Evolutionary conservation across 2,888 invertebrate species (phyloP), one percentile per base, ranked within the genome.

Genomic region (Apotomis turbidana): DNA sequence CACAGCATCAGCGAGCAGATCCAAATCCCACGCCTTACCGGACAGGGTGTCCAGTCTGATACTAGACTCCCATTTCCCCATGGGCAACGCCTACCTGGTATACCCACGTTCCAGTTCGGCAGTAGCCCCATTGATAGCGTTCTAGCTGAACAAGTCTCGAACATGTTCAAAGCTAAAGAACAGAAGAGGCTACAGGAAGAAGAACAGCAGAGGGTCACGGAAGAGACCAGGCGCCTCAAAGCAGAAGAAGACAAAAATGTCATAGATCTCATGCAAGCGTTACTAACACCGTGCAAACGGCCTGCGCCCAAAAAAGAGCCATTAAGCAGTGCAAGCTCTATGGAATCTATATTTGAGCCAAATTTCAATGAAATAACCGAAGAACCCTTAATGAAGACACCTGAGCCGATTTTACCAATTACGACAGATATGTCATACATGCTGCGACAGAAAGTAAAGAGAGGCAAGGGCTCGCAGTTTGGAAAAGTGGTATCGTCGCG

Each of bases 111-210:
- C 51, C 79, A 76, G 46, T 74, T 81, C 5, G 82, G 81, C 36
- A 80, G 83, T 6, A 86, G 84, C 69, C 83, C 87, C 51, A 89
- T 89, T 54, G 81, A 80, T 27, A 81, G 78, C 63, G 81, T 89
- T 12, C 80, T 90, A 3, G 85, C 87, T 3, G 83, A 84, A 77
- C 92, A 91, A 78, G 79, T 92, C 4, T 84, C 86, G 1, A 92
- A 91, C 71, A 92, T 91, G 90, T 81, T 91, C 52, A 88, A 86
- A 79, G 87, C 90, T 2, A 89, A 87, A 79, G 89, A 91, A 74
- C 80, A 82, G 49, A 85, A 83, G 71, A 80, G 78, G 66, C 81
- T 85, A 64, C 79, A 87, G 74, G 85, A 86, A 54, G 83, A 86
- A 52, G 84, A 87, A 71, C 78, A 82, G 64, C 79, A 80, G 44